Evolutionary conservation across 2,113 vertebrate genomes (phyloP).

Genomic region (Todiramphus chloris): DNA sequence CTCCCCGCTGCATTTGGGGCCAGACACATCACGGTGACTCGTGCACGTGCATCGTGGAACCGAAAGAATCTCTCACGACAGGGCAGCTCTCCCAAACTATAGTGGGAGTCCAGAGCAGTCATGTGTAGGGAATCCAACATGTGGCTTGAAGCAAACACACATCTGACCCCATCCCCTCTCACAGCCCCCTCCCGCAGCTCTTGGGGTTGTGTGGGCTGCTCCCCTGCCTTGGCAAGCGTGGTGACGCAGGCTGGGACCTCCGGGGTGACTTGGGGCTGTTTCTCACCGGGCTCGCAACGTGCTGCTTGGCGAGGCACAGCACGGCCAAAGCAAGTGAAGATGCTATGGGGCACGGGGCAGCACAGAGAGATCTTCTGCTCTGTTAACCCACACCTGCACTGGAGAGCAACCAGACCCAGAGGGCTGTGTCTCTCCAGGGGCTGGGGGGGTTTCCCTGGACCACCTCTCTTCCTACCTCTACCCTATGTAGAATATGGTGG

Average conservation of each 20-base stretch:
- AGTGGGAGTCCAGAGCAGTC: not conserved
- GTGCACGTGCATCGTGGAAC: fast-evolving
- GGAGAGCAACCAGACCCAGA: not conserved
- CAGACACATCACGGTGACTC: not conserved
- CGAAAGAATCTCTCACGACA: not conserved
- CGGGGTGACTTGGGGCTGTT: not conserved
- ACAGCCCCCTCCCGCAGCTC: not conserved
- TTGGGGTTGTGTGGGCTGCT: not conserved
- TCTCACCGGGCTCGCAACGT: fast-evolving
- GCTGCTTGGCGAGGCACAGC: not conserved
- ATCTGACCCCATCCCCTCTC: not conserved
- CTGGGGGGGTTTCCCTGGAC: not conserved
- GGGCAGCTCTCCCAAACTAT: not conserved
- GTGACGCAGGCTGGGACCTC: not conserved
- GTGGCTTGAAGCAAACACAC: not conserved
- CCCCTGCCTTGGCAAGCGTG: fast-evolving
- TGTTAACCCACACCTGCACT: too few species aligned
- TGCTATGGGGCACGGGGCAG: fast-evolving
- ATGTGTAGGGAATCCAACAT: not conserved
- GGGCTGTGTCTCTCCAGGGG: not conserved
- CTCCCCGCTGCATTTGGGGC: not conserved
- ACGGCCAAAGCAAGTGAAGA: not conserved
- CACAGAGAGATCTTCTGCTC: fast-evolving
- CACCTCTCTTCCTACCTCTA: not conserved
- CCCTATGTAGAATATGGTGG: too few species aligned